Evolutionary conservation across 1,140 invertebrate species (phyloP).

Genomic region (Hyles euphorbiae): DNA sequence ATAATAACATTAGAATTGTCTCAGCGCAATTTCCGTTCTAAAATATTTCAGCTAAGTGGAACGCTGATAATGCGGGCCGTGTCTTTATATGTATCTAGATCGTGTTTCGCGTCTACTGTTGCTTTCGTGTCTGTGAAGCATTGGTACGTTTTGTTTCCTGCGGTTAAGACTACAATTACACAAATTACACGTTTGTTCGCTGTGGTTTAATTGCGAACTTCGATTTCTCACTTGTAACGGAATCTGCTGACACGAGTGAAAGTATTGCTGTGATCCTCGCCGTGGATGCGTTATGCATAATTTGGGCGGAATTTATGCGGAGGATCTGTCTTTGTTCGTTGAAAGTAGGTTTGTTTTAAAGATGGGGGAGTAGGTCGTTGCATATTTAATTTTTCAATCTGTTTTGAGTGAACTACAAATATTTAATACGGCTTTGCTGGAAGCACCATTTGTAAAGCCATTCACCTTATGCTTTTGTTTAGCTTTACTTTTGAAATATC

Average conservation of each 20-base stretch:
- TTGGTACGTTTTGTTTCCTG: slow-evolving; percentile 21
- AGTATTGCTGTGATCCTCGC: slow-evolving; percentile 7
- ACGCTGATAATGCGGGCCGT: not conserved
- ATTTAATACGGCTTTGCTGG: too few relatives aligned
- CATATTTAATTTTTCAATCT: too few relatives aligned
- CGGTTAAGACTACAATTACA: slow-evolving; percentile 21
- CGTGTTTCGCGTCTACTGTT: not conserved
- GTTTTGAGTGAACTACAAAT: too few relatives aligned
- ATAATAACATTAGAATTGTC: too few relatives aligned
- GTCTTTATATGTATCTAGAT: not conserved
- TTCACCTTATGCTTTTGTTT: too few relatives aligned
- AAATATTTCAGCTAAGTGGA: not conserved
- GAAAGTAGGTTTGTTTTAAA: too few relatives aligned
- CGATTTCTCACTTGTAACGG: slow-evolving; percentile 25
- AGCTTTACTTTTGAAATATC: too few relatives aligned
- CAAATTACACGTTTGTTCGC: slow-evolving; percentile 18
- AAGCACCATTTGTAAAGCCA: too few relatives aligned
- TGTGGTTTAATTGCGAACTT: slow-evolving; percentile 23
- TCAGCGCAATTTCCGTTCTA: not conserved
- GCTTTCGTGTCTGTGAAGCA: slow-evolving; percentile 16
- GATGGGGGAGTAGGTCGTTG: too few relatives aligned
- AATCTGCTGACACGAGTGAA: slow-evolving; percentile 17
- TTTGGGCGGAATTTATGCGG: too few relatives aligned
- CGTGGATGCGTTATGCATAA: too few relatives aligned
- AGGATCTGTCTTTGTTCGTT: too few relatives aligned